Evolutionary conservation across 2,888 invertebrate species (phyloP).

Genomic region (Drosophila paracracens): DNA sequence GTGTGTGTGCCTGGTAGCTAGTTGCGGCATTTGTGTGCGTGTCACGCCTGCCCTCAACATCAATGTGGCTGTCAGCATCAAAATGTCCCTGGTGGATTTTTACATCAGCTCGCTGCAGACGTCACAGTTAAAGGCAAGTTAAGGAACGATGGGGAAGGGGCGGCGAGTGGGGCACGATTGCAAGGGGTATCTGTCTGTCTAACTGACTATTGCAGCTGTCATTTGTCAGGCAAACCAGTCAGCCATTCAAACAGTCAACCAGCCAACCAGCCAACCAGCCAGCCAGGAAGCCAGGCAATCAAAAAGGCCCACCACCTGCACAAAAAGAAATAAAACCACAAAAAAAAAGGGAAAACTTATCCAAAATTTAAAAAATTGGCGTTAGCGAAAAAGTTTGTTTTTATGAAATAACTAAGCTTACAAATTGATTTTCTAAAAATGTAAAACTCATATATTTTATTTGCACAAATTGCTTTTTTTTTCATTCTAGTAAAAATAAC

Average conservation of each 20-base stretch:
- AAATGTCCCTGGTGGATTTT: conserved; percentile 57
- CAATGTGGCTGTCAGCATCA: conserved; percentile 58
- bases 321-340: not conserved
- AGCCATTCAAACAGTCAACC: not conserved
- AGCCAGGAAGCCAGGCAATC: conserved; percentile 39
- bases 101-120: conserved; percentile 39
- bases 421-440: not conserved
- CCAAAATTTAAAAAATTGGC: not conserved
- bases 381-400: not conserved
- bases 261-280: not conserved
- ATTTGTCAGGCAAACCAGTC: conserved; percentile 54
- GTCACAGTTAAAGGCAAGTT: conserved; percentile 39
- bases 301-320: conserved; percentile 36
- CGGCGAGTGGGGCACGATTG: not conserved
- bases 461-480: not conserved
- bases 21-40: conserved; percentile 44
- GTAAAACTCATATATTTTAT: not conserved
- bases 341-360: not conserved
- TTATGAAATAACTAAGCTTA: not conserved
- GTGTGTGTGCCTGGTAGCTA: conserved; percentile 16
- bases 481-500: not conserved
- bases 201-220: conserved; percentile 60
- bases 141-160: not conserved
- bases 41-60: conserved; percentile 46
- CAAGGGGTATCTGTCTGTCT: conserved; percentile 15